Base-by-base conservation (phyloP, 1,140 invertebrate species). In the Pentalonia nigronervosa region DNA sequence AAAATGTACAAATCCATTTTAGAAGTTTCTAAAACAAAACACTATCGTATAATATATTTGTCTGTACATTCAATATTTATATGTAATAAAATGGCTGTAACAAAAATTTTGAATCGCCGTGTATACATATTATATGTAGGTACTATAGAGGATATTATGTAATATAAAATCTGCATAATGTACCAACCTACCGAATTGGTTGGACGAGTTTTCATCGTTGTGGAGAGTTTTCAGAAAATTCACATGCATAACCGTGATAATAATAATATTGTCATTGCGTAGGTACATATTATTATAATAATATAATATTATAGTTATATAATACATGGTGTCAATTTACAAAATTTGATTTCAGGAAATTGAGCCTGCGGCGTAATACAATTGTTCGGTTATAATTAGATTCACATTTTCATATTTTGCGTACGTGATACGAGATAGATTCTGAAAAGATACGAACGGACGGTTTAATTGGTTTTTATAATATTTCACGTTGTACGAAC, bases 301-400 rank as follows among this genome's bases (percentile, higher is more conserved):
- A 60, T 60, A 30, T 60, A 4, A 60, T 9, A 30, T 9, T 60
- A 60, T 30, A 11, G 11, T 3, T n/a, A 67, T 60, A 60, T 34
- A n/a, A 76, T 17, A 17, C 11, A 23, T 8, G 1, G 30, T 86
- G 23, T 30, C 17, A 41, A 25, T 45, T 41, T 41, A 25, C 21
- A 45, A 41, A 86, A 86, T 86, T 41, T 30, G 9, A 86, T 45
- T 45, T 14, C 2, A 41, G 20, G 36, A 86, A 41, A 86, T 86
- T 8, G 36, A 14, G 83, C 36, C 23, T 45, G 36, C 14, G 23
- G 36, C 83, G 83, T 41, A 86, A 45, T 86, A 45, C 41, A 14
- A 86, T 86, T 86, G 36, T 86, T 86, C 83, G 83, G 30, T 86
- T 86, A 86, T 25, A 86, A 86, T 86, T 86, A 86, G 23, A 86